A percentile compares a stretch with the other conserved stretches of the same genome.
Conservation (phyloP, 2,888 invertebrate species). For the Plebejus anna region DNA sequence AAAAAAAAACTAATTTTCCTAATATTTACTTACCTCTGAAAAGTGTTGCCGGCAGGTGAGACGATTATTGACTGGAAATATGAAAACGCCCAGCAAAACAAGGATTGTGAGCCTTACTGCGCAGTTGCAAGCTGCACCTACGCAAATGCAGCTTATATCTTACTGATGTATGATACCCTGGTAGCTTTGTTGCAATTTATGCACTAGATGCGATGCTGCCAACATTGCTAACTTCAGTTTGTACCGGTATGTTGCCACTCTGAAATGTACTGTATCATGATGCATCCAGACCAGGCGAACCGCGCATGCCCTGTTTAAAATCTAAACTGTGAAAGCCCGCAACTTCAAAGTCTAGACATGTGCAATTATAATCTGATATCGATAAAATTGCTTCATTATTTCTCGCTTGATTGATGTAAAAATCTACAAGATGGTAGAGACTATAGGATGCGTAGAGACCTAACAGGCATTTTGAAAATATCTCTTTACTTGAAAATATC, state of each 20-base stretch:
- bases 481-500: too few species aligned
- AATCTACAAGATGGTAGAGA: background rate
- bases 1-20: background rate
- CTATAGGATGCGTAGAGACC: background rate
- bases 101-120: slow-evolving; percentile 35
- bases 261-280: slow-evolving; percentile 34
- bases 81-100: slow-evolving; percentile 26
- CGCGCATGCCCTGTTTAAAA: slow-evolving; percentile 40
- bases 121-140: slow-evolving; percentile 44
- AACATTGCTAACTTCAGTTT: slow-evolving; percentile 36
- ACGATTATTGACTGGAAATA: background rate
- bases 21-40: slow-evolving; percentile 17
- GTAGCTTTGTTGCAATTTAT: slow-evolving; percentile 41
- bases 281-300: slow-evolving; percentile 35
- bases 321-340: background rate
- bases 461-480: too few species aligned
- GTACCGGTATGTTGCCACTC: slow-evolving; percentile 37
- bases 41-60: background rate
- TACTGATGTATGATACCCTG: slow-evolving; percentile 41
- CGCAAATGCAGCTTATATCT: slow-evolving; percentile 35
- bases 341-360: slow-evolving; percentile 21
- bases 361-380: slow-evolving; percentile 14
- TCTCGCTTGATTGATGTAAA: background rate
- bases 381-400: background rate
- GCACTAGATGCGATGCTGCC: slow-evolving; percentile 34